Percentiles rank a stretch among this genome's conserved stretches.
phyloP scores from a whole-genome alignment of 2,113 vertebrate genomes.

The Astatoreochromis straeleni region DNA sequence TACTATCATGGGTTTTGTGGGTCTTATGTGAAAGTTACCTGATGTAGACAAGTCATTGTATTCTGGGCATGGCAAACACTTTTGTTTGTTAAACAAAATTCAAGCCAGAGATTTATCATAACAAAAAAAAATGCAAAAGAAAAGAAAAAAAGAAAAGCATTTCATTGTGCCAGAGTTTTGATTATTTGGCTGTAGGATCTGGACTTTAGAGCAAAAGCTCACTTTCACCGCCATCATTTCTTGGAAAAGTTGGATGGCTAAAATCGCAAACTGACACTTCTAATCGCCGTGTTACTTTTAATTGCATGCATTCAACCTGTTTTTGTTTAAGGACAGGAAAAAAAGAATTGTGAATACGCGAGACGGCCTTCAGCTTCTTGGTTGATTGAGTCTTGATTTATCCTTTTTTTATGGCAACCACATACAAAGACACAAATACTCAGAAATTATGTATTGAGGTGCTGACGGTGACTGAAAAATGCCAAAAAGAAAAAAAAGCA shows the following conservation, averaged over 20 bases:
- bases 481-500: neutral
- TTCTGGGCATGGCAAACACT: neutral
- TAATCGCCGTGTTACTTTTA: neutral
- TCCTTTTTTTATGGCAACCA: neutral
- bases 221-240: neutral
- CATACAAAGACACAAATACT: neutral
- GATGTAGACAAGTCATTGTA: neutral
- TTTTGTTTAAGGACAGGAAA: neutral
- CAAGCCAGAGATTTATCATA: neutral
- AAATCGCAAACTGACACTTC: neutral
- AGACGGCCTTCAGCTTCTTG: neutral
- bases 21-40: neutral
- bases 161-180: conserved; percentile 14
- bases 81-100: neutral
- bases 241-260: neutral
- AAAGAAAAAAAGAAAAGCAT: neutral
- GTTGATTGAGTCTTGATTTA: neutral
- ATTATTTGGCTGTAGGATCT: conserved; percentile 30
- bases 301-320: neutral
- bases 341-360: neutral
- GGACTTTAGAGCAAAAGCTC: neutral
- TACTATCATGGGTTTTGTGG: neutral
- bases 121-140: neutral
- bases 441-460: neutral
- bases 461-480: neutral